phyloP scores from a whole-genome alignment of 2,888 invertebrate species.

The Vesta saturnalis region DNA sequence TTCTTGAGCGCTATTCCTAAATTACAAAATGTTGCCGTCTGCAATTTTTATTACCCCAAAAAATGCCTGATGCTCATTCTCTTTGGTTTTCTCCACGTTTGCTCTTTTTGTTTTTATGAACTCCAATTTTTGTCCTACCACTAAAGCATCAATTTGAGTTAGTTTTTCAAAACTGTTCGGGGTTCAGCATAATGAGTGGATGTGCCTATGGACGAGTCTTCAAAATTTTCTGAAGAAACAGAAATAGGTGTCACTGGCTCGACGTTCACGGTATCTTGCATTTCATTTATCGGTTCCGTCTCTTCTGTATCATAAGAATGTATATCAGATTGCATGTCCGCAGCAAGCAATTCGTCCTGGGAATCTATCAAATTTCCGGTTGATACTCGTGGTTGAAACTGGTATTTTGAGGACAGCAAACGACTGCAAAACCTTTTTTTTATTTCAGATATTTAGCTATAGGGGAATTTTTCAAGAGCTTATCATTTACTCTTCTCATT shows the following conservation, averaged over 20 bases:
- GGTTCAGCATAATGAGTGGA: background rate
- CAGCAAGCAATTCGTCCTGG: background rate
- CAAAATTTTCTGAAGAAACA: background rate
- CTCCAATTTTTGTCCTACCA: too few relatives aligned
- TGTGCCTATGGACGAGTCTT: background rate
- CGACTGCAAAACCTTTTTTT: background rate
- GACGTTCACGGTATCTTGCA: background rate
- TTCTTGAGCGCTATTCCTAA: too few relatives aligned
- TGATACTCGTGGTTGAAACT: background rate
- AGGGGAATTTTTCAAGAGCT: too few relatives aligned
- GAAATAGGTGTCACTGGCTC: background rate
- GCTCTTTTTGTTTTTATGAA: too few relatives aligned
- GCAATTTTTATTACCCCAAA: background rate
- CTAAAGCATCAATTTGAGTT: background rate
- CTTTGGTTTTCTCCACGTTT: background rate
- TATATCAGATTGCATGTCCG: background rate
- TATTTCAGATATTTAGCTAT: background rate
- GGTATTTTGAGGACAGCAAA: background rate
- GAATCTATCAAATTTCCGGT: background rate
- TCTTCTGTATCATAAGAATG: background rate
- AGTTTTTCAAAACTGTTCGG: background rate
- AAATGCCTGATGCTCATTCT: background rate
- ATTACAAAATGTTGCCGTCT: background rate
- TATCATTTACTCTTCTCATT: too few relatives aligned
- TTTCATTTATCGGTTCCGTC: background rate